Percentiles rank a stretch among this genome's conserved stretches.
Conservation (phyloP, 1,140 invertebrate genomes). For the Bursaphelenchus mucronatus region DNA sequence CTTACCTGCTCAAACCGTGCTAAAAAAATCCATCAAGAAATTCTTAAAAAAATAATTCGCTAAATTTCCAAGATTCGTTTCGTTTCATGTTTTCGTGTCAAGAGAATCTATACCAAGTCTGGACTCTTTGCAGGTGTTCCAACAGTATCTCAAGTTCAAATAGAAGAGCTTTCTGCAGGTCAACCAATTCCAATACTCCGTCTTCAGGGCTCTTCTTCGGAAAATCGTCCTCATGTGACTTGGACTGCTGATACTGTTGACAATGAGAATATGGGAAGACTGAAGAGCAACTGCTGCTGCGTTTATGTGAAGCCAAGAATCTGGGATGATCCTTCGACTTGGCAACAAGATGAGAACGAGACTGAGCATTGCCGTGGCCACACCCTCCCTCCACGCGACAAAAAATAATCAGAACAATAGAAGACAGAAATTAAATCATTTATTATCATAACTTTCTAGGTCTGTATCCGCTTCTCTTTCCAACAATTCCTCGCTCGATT, state of each 20-base stretch:
- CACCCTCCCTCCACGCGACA: conserved; percentile 37
- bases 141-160: neutral
- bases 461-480: conserved; percentile 56
- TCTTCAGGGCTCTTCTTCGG: neutral
- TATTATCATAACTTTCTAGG: conserved; percentile 1
- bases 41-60: too few relatives aligned
- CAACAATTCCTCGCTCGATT: conserved; percentile 63
- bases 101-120: too few relatives aligned
- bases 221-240: conserved; percentile 35
- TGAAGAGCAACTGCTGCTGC: conserved; percentile 53
- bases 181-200: neutral
- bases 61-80: too few relatives aligned
- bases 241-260: conserved; percentile 41
- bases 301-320: conserved; percentile 47
- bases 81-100: too few relatives aligned
- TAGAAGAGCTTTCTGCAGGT: neutral
- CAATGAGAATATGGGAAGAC: conserved; percentile 49
- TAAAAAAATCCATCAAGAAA: too few relatives aligned
- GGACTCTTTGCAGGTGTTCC: neutral
- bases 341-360: conserved; percentile 49
- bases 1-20: too few relatives aligned
- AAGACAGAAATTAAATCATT: neutral
- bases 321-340: conserved; percentile 52
- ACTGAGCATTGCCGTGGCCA: conserved; percentile 55
- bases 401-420: conserved; percentile 4